Evolutionary conservation across 2,797 vertebrate species (phyloP).

Genomic region (Aulostomus chinensis): DNA sequence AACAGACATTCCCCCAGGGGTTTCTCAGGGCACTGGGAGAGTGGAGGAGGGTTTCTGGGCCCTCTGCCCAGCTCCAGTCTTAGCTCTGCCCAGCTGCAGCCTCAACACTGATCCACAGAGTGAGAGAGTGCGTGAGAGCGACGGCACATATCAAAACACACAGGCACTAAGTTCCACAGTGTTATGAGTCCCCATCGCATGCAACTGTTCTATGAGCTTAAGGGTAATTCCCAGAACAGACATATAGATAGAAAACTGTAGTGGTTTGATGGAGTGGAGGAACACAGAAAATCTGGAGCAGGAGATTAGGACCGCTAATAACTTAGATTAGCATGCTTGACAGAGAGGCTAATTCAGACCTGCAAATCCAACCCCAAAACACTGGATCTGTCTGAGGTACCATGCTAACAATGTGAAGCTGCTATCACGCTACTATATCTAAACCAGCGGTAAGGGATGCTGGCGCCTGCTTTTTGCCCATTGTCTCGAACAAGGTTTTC

Average conservation of each 20-base stretch:
- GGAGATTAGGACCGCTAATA: conserved; percentile 61
- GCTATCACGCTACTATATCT: conserved; percentile 66
- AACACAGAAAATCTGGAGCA: conserved; percentile 42
- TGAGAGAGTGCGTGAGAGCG: conserved; percentile 64
- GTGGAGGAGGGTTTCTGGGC: conserved; percentile 61
- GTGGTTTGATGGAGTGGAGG: conserved; percentile 44
- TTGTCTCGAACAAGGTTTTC: conserved; percentile 43
- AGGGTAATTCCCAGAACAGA: conserved; percentile 45
- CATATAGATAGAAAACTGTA: conserved; percentile 55
- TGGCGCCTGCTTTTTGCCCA: conserved; percentile 57
- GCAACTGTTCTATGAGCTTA: conserved; percentile 58
- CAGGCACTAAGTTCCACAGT: conserved; percentile 54
- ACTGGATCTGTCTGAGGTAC: conserved; percentile 44
- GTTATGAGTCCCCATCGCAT: conserved; percentile 59
- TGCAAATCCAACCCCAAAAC: conserved; percentile 61
- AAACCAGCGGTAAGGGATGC: conserved; percentile 45
- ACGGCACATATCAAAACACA: conserved; percentile 59
- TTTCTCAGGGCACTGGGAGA: conserved; percentile 60
- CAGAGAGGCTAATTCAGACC: conserved; percentile 64
- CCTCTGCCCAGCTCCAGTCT: conserved; percentile 61
- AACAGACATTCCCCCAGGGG: conserved; percentile 67
- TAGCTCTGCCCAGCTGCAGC: conserved; percentile 70
- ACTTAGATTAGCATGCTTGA: conserved; percentile 50
- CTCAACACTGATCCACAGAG: conserved; percentile 56
- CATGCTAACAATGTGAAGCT: conserved; percentile 59